Percentiles rank a stretch among this genome's conserved stretches.
Conservation (phyloP, 2,888 invertebrate species). For the Isotomurus palustris region DNA sequence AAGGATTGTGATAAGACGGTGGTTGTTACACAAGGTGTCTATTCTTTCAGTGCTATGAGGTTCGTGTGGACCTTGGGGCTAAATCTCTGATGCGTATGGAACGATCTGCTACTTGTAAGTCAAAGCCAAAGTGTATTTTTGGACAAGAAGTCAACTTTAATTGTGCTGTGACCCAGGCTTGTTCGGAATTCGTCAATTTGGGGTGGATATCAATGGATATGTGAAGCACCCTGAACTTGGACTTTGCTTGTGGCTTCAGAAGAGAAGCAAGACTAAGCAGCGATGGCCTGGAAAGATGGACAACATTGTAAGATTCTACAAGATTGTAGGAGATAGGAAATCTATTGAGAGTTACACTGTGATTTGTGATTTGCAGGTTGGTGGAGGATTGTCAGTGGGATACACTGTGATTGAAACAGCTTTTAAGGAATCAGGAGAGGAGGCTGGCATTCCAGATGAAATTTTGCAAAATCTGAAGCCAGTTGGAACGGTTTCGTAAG, state of each 20-base stretch:
- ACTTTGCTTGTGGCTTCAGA: slow-evolving; percentile 87
- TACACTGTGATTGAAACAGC: slow-evolving; percentile 81
- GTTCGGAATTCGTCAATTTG: slow-evolving; percentile 90
- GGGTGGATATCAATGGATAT: slow-evolving; percentile 91
- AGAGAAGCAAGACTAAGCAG: slow-evolving; percentile 82
- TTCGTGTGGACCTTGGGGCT: slow-evolving; percentile 68
- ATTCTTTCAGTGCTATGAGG: slow-evolving; percentile 71
- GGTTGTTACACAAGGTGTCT: too few relatives aligned
- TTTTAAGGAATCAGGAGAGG: slow-evolving; percentile 88
- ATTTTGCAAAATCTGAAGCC: slow-evolving; percentile 70
- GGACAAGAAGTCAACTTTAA: slow-evolving; percentile 2
- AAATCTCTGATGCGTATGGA: slow-evolving; percentile 72
- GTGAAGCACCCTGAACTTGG: slow-evolving; percentile 78
- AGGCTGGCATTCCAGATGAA: slow-evolving; percentile 80
- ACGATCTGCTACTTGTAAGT: slow-evolving; percentile 77
- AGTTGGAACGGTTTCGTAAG: slow-evolving; percentile 76
- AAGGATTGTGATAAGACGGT: too few relatives aligned
- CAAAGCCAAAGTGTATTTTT: slow-evolving; percentile 7
- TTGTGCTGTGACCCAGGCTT: slow-evolving; percentile 55
- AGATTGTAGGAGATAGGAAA: not conserved
- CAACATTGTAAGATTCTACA: slow-evolving; percentile 64
- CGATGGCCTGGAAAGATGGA: slow-evolving; percentile 96
- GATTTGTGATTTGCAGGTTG: slow-evolving; percentile 54
- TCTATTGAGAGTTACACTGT: not conserved
- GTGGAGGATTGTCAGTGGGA: slow-evolving; percentile 85